A percentile compares a stretch with the other conserved stretches of the same genome.
Evolutionary conservation across 1,140 invertebrate species (phyloP).

Genomic region (Trichogramma pretiosum): DNA sequence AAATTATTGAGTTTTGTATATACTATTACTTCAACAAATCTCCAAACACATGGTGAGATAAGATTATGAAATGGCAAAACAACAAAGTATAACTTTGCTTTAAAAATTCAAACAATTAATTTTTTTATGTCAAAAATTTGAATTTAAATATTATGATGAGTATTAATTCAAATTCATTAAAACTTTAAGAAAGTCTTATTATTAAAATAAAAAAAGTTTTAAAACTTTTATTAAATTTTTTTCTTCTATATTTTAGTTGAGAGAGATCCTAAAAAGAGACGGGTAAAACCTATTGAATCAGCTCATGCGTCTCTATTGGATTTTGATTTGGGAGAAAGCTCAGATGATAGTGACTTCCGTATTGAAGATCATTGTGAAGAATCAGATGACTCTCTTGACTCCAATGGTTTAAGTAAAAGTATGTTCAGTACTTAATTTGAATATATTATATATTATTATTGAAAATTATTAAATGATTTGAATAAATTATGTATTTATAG

Average conservation of each 20-base stretch:
- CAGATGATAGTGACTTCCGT: conserved; percentile 90
- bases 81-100: too few species aligned
- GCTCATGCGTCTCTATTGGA: conserved; percentile 63
- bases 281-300: conserved; percentile 73
- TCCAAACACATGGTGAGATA: too few species aligned
- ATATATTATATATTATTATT: background rate
- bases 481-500: background rate
- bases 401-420: conserved; percentile 41
- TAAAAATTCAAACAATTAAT: too few species aligned
- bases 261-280: conserved; percentile 74
- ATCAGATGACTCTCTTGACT: conserved; percentile 56
- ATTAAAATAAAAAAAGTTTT: too few species aligned
- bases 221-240: conserved; percentile 16
- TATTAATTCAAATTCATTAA: too few species aligned
- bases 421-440: too few species aligned
- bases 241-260: conserved; percentile 54
- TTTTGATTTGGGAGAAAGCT: conserved; percentile 84
- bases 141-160: background rate
- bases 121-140: too few species aligned
- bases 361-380: conserved; percentile 79
- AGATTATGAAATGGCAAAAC: too few species aligned
- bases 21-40: too few species aligned
- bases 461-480: background rate
- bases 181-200: too few species aligned
- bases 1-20: too few species aligned